phyloP scores from a whole-genome alignment of 2,888 invertebrate genomes.

The Cerceris ruficornis region DNA sequence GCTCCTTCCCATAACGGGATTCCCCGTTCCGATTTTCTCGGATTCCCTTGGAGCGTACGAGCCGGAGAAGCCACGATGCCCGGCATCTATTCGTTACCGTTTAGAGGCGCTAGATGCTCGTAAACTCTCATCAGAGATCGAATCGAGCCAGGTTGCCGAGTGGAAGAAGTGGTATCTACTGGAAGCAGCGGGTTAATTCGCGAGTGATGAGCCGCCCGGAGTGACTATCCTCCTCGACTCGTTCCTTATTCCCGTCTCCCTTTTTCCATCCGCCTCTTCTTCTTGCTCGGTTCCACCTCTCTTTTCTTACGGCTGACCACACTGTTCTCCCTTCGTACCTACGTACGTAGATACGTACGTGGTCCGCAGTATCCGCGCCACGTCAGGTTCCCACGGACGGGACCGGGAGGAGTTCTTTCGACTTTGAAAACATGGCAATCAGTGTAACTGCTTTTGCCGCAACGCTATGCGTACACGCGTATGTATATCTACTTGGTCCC shows the following conservation, averaged over 20 bases:
- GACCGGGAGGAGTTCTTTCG: conserved; percentile 77
- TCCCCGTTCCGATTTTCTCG: conserved; percentile 43
- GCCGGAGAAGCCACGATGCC: conserved; percentile 20
- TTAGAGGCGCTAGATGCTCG: conserved; percentile 66
- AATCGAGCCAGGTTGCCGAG: conserved; percentile 59
- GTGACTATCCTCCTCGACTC: conserved; percentile 56
- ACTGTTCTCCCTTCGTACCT: conserved; percentile 23
- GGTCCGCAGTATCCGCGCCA: conserved; percentile 69
- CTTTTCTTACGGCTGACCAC: conserved; percentile 46
- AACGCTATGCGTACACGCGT: conserved; percentile 65
- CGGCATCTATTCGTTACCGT: conserved; percentile 65
- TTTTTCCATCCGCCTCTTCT: conserved; percentile 26
- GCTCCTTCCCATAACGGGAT: conserved; percentile 32
- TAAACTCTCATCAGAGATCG: conserved; percentile 74
- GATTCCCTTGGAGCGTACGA: conserved; percentile 30
- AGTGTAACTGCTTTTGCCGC: conserved; percentile 79
- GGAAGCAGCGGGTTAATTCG: conserved; percentile 73
- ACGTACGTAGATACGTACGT: conserved; percentile 52
- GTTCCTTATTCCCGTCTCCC: conserved; percentile 44
- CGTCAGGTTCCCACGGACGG: conserved; percentile 77
- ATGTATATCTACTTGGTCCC: conserved; percentile 46
- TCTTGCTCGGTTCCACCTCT: conserved; percentile 14
- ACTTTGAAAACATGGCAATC: conserved; percentile 80
- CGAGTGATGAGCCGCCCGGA: conserved; percentile 72
- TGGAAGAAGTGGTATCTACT: conserved; percentile 63